Conservation (phyloP, 2,888 invertebrate species). For the Hypomecis punctinalis region DNA sequence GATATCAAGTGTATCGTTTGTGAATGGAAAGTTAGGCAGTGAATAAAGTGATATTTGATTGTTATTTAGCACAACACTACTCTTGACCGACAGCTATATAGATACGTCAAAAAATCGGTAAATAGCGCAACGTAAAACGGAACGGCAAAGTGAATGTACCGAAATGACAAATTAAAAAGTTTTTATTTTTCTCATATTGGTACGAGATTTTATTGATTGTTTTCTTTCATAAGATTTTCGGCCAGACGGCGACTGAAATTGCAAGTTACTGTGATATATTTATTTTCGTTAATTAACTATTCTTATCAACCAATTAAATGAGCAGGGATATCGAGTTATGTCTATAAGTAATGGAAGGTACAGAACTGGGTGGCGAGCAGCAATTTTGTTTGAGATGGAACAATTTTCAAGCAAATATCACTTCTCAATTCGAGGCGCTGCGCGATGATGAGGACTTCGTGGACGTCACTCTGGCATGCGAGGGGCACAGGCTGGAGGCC, state of each 20-base stretch:
- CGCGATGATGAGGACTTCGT: slow-evolving; percentile 95
- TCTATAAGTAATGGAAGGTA: slow-evolving; percentile 86
- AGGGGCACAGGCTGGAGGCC: slow-evolving; percentile 92
- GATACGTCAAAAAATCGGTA: slow-evolving; percentile 52
- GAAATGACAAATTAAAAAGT: slow-evolving; percentile 85
- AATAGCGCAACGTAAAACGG: slow-evolving; percentile 63
- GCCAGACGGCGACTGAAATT: slow-evolving; percentile 86
- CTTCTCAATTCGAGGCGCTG: slow-evolving; percentile 93
- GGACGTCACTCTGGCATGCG: slow-evolving; percentile 94
- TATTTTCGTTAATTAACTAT: slow-evolving; percentile 84
- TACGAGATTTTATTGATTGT: slow-evolving; percentile 86
- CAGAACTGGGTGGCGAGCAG: slow-evolving; percentile 89
- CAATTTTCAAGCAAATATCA: slow-evolving; percentile 94
- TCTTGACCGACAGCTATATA: not conserved
- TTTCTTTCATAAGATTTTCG: slow-evolving; percentile 85
- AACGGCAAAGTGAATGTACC: slow-evolving; percentile 84
- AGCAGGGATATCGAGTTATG: slow-evolving; percentile 85
- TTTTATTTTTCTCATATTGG: slow-evolving; percentile 85
- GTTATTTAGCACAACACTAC: slow-evolving; percentile 7
- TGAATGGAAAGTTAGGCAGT: not conserved
- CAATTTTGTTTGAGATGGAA: slow-evolving; percentile 96
- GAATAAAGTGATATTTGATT: not conserved
- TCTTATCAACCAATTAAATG: slow-evolving; percentile 85
- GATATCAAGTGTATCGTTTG: not conserved
- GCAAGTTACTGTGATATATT: slow-evolving; percentile 86